Base-by-base conservation (phyloP, 2,797 vertebrate species). In the Sebastes aleutianus region DNA sequence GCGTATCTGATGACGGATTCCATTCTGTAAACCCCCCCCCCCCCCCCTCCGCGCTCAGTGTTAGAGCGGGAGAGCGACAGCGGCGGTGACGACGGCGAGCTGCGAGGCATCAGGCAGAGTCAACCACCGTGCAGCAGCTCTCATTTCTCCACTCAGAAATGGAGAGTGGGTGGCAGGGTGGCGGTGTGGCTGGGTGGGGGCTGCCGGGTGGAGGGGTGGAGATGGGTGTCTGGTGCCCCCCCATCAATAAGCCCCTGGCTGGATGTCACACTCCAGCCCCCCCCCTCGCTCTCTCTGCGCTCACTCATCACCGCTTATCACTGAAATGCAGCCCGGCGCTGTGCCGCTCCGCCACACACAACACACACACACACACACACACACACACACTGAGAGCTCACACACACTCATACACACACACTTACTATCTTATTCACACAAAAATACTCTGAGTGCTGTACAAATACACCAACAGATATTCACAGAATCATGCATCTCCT, bases 261-360 rank as follows among this genome's bases (percentile, higher is more conserved):
- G 90, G 86, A 91, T 90, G 88, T 90, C 88, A 92, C 88, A 93
- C 85, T 88, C 80, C 83, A 85, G 34, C 63, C 72, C 54, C 68
- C 10, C 32, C 32, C 31, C 71, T 20, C 59, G 1, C 75, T 39
- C 80, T 76, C 85, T 84, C 81, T 66, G 62, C 14, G 16, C 86
- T 90, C 88, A 85, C 82, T 91, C 91, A 93, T 93, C 90, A 91
- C 73, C 9, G 85, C 91, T 93, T 93, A 93, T 93, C 92, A 80
- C 86, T 80, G 82, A 90, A 90, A 89, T 88, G 86, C 92, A 93
- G 90, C 89, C 85, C 81, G 2, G 79, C 71, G 9, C 85, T 80
- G 87, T 83, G 67, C 69, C 31, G 88, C 91, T 92, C 76, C 43
- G 22, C 74, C 83, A 83, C 88, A 85, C 84, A 85, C 70, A 74